phyloP scores from a whole-genome alignment of 2,797 vertebrate species.

The Poecilia picta region DNA sequence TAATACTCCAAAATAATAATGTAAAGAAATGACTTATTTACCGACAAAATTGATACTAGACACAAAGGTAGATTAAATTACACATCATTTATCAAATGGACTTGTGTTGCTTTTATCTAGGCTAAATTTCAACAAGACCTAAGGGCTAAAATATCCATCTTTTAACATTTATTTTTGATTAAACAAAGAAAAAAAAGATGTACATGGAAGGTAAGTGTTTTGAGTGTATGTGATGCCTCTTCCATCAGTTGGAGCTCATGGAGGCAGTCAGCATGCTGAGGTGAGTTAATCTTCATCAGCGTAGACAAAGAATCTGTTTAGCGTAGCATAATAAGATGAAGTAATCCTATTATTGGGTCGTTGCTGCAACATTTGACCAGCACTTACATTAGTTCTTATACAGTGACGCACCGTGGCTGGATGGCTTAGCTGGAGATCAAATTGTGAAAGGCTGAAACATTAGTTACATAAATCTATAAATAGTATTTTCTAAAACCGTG shows the following conservation, averaged over 20 bases:
- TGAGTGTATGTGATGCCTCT: not conserved
- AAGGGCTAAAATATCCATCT: not conserved
- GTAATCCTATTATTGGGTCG: not conserved
- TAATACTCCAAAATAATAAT: not conserved
- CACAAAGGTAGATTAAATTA: not conserved
- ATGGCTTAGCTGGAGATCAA: not conserved
- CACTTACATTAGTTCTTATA: not conserved
- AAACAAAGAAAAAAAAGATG: not conserved
- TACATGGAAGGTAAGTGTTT: not conserved
- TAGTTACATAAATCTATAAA: not conserved
- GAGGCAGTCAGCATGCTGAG: not conserved
- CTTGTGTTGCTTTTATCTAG: not conserved
- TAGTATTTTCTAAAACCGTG: not conserved
- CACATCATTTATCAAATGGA: not conserved
- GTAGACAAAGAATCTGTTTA: not conserved
- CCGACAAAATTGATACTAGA: not conserved
- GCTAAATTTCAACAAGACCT: not conserved
- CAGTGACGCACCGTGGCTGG: not conserved
- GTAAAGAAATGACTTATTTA: not conserved
- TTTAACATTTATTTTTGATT: not conserved
- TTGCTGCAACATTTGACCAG: not conserved
- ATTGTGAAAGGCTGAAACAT: not conserved
- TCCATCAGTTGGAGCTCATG: not conserved
- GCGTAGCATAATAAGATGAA: not conserved
- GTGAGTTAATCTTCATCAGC: slow-evolving; percentile 5